Evolutionary conservation across 2,888 invertebrate species (phyloP).

Genomic region (Synergus laeviventris): DNA sequence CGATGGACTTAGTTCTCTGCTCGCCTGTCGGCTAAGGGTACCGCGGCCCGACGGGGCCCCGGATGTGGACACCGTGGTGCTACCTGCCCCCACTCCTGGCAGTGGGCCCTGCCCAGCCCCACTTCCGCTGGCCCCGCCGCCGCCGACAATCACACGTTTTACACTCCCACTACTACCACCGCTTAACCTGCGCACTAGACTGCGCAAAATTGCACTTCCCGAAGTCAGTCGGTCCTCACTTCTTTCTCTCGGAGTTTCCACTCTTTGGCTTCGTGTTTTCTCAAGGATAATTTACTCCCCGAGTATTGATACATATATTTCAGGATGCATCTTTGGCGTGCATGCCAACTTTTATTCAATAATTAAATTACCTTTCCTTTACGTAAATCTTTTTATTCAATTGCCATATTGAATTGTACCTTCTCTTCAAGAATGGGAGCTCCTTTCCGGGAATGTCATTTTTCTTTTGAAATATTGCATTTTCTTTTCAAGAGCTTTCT

Average conservation of each 20-base stretch:
- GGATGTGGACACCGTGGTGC: slow-evolving; percentile 71
- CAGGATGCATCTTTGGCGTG: neutral
- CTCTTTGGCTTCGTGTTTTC: slow-evolving; percentile 50
- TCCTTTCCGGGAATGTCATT: neutral
- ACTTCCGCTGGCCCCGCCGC: slow-evolving; percentile 34
- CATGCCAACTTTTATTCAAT: neutral
- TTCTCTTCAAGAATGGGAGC: neutral
- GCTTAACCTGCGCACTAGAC: slow-evolving; percentile 65
- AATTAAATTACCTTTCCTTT: neutral
- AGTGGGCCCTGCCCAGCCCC: slow-evolving; percentile 7
- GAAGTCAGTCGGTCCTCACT: slow-evolving; percentile 49
- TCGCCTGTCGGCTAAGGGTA: slow-evolving; percentile 68
- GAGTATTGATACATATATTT: neutral
- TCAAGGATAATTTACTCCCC: neutral
- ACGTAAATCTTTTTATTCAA: neutral
- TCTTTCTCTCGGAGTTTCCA: slow-evolving; percentile 53
- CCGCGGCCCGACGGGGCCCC: slow-evolving; percentile 64
- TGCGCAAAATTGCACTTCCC: slow-evolving; percentile 54
- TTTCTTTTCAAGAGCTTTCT: neutral
- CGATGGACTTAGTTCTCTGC: slow-evolving; percentile 71
- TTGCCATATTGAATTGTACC: neutral
- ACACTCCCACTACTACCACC: slow-evolving; percentile 54
- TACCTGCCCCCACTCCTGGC: slow-evolving; percentile 50
- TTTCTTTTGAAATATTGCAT: neutral
- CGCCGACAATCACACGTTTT: slow-evolving; percentile 8